These are phyloP conservation scores for Bovichtus diacanthus DNA, from an alignment of 2,797 vertebrate species.

Conservation along the genomic window DNA sequence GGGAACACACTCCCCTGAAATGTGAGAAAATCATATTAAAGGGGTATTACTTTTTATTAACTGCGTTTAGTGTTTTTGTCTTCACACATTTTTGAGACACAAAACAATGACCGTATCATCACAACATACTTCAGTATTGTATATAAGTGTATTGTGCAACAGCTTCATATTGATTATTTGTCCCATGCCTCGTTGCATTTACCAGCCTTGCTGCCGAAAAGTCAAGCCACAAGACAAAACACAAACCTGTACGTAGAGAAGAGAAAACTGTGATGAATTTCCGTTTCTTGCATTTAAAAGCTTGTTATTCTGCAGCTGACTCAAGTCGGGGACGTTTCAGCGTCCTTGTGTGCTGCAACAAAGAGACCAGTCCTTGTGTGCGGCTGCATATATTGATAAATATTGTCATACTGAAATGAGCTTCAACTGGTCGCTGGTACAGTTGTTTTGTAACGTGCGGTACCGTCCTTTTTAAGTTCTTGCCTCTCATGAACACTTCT, in stretches of 20 bases:
- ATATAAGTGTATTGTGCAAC: neutral
- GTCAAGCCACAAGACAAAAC: slow-evolving; percentile 2
- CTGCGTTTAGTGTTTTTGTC: neutral
- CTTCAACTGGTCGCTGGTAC: neutral
- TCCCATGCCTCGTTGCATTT: slow-evolving; percentile 22
- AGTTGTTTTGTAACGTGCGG: neutral
- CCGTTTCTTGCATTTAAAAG: slow-evolving; percentile 3
- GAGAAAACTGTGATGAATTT: neutral
- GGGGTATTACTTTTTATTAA: neutral
- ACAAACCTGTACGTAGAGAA: neutral
- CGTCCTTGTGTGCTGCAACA: no score
- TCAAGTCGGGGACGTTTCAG: neutral
- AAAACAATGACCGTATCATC: neutral
- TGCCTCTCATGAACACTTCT: neutral
- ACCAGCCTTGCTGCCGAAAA: slow-evolving; percentile 13
- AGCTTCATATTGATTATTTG: slow-evolving; percentile 27
- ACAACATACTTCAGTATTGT: neutral
- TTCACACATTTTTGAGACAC: neutral
- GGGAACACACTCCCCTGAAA: neutral
- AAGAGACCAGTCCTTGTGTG: neutral
- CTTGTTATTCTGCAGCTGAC: slow-evolving; percentile 22
- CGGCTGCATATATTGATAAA: slow-evolving; percentile 8
- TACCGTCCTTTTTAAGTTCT: neutral
- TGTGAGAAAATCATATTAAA: neutral
- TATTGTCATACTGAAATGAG: neutral